Evolutionary conservation across 53 echinoderm and acorn worm species (phyloP), one percentile per base, ranked within the genome.

Genomic region (Mesocentrotus franciscanus): DNA sequence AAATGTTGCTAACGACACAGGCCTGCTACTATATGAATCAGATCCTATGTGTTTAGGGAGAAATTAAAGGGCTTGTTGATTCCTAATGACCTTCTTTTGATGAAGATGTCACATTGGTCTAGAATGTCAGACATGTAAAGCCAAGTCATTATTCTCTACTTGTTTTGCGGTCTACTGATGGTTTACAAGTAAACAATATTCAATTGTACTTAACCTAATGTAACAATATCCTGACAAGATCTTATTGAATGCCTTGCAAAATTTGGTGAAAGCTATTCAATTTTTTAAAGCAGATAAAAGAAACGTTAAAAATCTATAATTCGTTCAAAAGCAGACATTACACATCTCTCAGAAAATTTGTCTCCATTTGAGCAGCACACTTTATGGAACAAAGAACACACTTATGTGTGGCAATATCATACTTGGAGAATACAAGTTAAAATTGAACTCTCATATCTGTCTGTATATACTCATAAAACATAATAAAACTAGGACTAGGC

Each of bases 1-100:
- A 92, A 92, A 92, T 92, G 92, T 92, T 92, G 92, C 92, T 92
- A 92, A 74, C 56, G 92, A 91, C 91, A 56, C 56, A 70, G 39
- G 56, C 75, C 57, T 55, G 56, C 75, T 72, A 92, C 92, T 56
- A 71, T 74, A 74, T 92, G 92, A 92, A 92, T 92, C 92, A 92
- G 92, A 92, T 92, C 92, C 92, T 92, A 92, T 56, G 49, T 74
- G 92, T 72, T 74, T 55, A 92, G 74, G 74, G 75, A 92, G 92
- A 92, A 39, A 74, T 92, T 92, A 92, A 92, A 92, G 92, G 92
- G 27, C 64, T 22, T 66, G 56, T 68, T 20, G 68, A 57, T n/a
- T 87, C 34, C 58, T 87, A 87, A 87, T 58, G n/a, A 87, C 87
- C 58, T 87, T 58, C 58, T 57, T 1, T n/a, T 57, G 58, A 87